Base-by-base conservation (phyloP, 1,140 invertebrate genomes). In the Helicoverpa armigera region DNA sequence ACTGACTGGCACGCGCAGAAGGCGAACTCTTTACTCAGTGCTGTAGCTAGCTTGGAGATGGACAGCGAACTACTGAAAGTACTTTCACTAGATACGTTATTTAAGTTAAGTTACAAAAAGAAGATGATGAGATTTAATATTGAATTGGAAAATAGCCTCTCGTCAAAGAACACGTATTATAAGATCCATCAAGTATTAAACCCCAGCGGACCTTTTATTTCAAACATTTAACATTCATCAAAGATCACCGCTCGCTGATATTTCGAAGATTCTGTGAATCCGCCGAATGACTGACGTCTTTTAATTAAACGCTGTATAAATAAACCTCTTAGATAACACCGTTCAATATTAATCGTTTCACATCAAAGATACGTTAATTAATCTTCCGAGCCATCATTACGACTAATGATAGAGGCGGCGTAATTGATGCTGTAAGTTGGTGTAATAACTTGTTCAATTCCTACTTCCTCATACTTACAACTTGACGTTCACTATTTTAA, bases 331-430 rank as follows among this genome's bases (percentile, higher is more conserved):
- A 65, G 63, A 48, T 65, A 65, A 73, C 18, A n/a, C 1, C 23
- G 18, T 9, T 74, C 23, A 2, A 60, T 60, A 74, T 31, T 74
- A 31, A 74, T 18, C 54, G 10, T 12, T 54, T 74, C 23, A 43
- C 31, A 74, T 74, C 54, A 60, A 60, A 74, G 72, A 74, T 56
- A 23, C 53, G 54, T 29, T 74, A 74, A 74, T 58, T 31, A 74
- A 48, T 74, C 72, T 54, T 58, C 14, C 2, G 13, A 48, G 23
- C 48, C 54, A 75, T 72, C 18, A 53, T 53, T 69, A 69, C 14
- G 11, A 48, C 13, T 70, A 70, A 70, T 70, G 67, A 70, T 70
- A 51, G 50, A 29, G 14, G 31, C 72, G 72, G 56, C 35, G 54
- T 56, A 10, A 75, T 60, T 75, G 54, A 75, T 75, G 72, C 61